Percentiles rank a stretch among this genome's conserved stretches.
Conservation (phyloP, 92 coral and sea anemone genomes). For the Siderastrea siderea region DNA sequence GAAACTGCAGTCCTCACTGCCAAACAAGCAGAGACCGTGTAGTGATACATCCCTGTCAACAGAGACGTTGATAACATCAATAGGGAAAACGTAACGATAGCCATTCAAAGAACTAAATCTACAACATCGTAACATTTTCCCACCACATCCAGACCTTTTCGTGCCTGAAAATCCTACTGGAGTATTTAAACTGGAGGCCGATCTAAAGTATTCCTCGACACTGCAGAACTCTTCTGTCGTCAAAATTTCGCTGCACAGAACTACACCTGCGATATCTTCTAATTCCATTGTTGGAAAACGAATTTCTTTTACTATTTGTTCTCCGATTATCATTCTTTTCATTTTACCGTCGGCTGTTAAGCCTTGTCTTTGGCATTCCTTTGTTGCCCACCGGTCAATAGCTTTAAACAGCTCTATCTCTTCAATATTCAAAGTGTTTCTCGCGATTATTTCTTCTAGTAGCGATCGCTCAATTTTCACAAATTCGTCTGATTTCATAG, state of each 20-base stretch:
- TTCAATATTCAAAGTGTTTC: not conserved
- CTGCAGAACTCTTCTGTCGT: constrained; percentile 1
- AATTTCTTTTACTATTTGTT: constrained; percentile 10
- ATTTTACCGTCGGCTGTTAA: not conserved
- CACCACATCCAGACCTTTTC: not conserved
- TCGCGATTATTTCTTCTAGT: not conserved
- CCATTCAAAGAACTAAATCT: not conserved
- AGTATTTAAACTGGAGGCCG: not conserved
- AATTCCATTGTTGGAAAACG: constrained; percentile 43
- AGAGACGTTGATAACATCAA: not conserved
- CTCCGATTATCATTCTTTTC: constrained; percentile 12
- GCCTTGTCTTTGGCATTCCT: constrained; percentile 21
- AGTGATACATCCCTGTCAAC: not conserved
- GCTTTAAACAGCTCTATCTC: constrained; percentile 60
- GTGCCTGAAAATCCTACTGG: not conserved
- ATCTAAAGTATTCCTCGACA: not conserved
- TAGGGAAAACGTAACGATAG: not conserved
- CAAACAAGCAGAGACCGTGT: not conserved
- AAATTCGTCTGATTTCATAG: not conserved
- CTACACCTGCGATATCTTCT: constrained; percentile 25
- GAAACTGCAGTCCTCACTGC: not conserved
- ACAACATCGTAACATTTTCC: not conserved
- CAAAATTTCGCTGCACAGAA: constrained; percentile 18
- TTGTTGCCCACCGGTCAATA: constrained; percentile 53
- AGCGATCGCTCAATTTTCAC: not conserved